Evolutionary conservation across 2,888 invertebrate species (phyloP).

Genomic region (Plagodis dolabraria): DNA sequence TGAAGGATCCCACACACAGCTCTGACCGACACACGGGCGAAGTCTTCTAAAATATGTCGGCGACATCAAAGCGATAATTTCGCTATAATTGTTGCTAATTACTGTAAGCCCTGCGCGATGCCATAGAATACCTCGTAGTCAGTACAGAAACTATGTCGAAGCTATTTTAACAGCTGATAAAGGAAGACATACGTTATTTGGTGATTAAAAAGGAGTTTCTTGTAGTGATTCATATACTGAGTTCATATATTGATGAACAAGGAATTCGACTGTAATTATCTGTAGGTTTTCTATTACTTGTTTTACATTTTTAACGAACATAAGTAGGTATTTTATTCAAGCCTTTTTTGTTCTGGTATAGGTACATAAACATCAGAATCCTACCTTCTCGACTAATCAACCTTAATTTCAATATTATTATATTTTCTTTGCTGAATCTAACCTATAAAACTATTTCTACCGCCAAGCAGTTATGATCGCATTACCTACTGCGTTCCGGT

Average conservation of each 20-base stretch:
- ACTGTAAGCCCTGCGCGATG: slow-evolving; percentile 25
- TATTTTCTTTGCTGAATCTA: too few relatives aligned
- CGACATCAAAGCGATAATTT: slow-evolving; percentile 13
- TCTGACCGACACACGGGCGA: neutral
- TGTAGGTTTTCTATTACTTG: too few relatives aligned
- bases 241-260: neutral
- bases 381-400: too few relatives aligned
- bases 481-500: too few relatives aligned
- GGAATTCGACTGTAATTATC: too few relatives aligned
- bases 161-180: slow-evolving; percentile 16
- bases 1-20: slow-evolving; percentile 1
- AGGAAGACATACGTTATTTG: slow-evolving; percentile 11
- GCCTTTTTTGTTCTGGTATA: too few relatives aligned
- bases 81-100: slow-evolving; percentile 20
- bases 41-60: slow-evolving; percentile 6
- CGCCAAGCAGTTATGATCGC: too few relatives aligned
- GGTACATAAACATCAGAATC: too few relatives aligned
- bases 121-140: slow-evolving; percentile 41
- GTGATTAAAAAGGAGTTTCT: slow-evolving; percentile 4
- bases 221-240: neutral
- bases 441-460: too few relatives aligned
- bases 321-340: too few relatives aligned
- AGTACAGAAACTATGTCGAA: slow-evolving; percentile 7
- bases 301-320: too few relatives aligned
- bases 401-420: too few relatives aligned